These are phyloP conservation scores for Drosophila yooni DNA, from an alignment of 2,888 invertebrate genomes.

Conservation along the genomic window DNA sequence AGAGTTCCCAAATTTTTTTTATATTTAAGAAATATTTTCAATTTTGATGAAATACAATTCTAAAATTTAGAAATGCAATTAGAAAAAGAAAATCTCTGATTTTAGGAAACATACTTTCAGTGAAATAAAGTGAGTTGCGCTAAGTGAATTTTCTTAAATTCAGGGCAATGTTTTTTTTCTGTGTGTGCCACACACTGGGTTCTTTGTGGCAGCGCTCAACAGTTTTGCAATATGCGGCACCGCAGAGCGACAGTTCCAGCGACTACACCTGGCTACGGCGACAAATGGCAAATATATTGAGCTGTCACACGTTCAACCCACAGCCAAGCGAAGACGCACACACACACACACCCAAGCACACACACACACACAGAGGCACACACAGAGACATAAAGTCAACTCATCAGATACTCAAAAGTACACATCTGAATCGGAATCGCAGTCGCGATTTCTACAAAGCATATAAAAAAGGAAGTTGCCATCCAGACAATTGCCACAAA, in stretches of 20 bases:
- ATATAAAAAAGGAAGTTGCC: conserved; percentile 32
- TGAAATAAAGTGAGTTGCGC: neutral
- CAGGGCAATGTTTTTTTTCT: neutral
- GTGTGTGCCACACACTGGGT: neutral
- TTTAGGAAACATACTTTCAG: neutral
- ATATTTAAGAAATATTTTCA: too few species aligned
- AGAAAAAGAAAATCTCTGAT: neutral
- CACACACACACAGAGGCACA: conserved; percentile 46
- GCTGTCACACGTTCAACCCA: conserved; percentile 70
- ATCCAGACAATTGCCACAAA: conserved; percentile 74
- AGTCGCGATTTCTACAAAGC: conserved; percentile 45
- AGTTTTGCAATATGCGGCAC: conserved; percentile 73
- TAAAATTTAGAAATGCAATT: too few species aligned
- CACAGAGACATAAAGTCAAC: conserved; percentile 54
- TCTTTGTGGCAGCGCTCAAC: conserved; percentile 62
- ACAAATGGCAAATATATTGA: conserved; percentile 80
- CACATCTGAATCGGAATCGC: conserved; percentile 57
- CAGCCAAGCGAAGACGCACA: neutral
- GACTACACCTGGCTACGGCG: conserved; percentile 62
- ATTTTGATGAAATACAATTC: too few species aligned
- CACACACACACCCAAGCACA: conserved; percentile 35
- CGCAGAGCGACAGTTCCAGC: conserved; percentile 37
- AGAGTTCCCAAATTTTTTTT: too few species aligned
- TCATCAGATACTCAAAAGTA: conserved; percentile 38
- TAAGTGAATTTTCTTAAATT: neutral